These are phyloP conservation scores for Heliconius hermathena DNA, from an alignment of 1,140 invertebrate genomes.

Conservation along the genomic window DNA sequence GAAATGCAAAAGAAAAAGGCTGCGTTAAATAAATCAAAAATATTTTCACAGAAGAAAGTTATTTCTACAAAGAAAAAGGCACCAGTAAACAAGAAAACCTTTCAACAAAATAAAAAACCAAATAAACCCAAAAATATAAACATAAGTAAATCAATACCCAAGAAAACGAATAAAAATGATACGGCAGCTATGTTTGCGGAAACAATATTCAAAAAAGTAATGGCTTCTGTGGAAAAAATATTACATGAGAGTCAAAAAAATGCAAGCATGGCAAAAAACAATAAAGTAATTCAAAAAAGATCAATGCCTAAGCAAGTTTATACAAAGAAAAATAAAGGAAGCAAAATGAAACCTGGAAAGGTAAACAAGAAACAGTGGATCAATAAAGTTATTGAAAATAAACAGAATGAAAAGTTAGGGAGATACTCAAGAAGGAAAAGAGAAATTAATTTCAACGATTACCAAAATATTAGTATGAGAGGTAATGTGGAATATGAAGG, in stretches of 20 bases:
- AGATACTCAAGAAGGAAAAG: constrained; percentile 15
- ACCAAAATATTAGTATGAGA: neutral
- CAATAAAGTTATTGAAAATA: neutral
- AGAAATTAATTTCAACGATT: neutral
- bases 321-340: constrained; percentile 26
- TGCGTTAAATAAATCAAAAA: constrained; percentile 33
- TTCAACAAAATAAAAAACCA: constrained; percentile 38
- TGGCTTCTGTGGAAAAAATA: constrained; percentile 49
- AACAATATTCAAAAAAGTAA: constrained; percentile 50
- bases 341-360: constrained; percentile 18
- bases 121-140: constrained; percentile 26
- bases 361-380: constrained; percentile 17
- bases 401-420: constrained; percentile 11
- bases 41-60: constrained; percentile 15
- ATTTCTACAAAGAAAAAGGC: constrained; percentile 18
- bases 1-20: constrained; percentile 23
- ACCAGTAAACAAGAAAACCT: constrained; percentile 26
- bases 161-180: constrained; percentile 31
- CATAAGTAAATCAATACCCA: constrained; percentile 28
- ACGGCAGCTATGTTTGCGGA: constrained; percentile 45
- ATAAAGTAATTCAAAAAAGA: constrained; percentile 46
- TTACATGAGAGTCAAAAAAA: constrained; percentile 47
- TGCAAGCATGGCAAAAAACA: constrained; percentile 31
- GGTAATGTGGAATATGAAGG: neutral
- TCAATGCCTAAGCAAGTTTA: constrained; percentile 38